These are phyloP conservation scores for Agrypnus murinus DNA, from an alignment of 2,888 invertebrate species.

Conservation along the genomic window DNA sequence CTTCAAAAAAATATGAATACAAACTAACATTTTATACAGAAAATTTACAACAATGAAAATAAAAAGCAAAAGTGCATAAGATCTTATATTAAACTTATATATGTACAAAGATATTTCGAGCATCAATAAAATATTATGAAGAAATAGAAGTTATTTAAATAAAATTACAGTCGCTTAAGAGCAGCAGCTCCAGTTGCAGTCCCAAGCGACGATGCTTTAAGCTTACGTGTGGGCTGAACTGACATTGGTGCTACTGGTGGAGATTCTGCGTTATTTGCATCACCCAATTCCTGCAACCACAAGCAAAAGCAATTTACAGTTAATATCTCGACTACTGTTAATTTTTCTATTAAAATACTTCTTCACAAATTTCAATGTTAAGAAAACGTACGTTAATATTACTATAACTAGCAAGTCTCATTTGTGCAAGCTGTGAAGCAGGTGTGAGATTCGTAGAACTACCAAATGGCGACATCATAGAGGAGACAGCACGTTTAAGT, in stretches of 20 bases:
- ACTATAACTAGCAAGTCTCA: slow-evolving; percentile 89
- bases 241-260: slow-evolving; percentile 84
- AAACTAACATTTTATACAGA: too few relatives aligned
- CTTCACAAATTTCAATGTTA: slow-evolving; percentile 23
- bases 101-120: slow-evolving; percentile 65
- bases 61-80: slow-evolving; percentile 18
- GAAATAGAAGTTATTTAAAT: slow-evolving; percentile 61
- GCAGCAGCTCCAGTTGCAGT: slow-evolving; percentile 80
- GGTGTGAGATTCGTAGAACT: slow-evolving; percentile 89
- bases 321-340: background rate
- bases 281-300: slow-evolving; percentile 82
- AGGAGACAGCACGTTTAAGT: slow-evolving; percentile 94
- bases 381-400: slow-evolving; percentile 84
- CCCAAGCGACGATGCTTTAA: slow-evolving; percentile 78
- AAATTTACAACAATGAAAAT: slow-evolving; percentile 3
- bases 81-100: slow-evolving; percentile 51
- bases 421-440: slow-evolving; percentile 88
- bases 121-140: slow-evolving; percentile 64
- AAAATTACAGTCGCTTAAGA: slow-evolving; percentile 80
- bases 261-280: slow-evolving; percentile 73
- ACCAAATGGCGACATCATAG: slow-evolving; percentile 94
- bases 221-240: slow-evolving; percentile 89
- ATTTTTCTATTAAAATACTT: background rate
- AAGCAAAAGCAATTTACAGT: slow-evolving; percentile 5
- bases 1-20: too few relatives aligned